Conservation (phyloP, 2,888 invertebrate species). For the Prenolepis imparis region DNA sequence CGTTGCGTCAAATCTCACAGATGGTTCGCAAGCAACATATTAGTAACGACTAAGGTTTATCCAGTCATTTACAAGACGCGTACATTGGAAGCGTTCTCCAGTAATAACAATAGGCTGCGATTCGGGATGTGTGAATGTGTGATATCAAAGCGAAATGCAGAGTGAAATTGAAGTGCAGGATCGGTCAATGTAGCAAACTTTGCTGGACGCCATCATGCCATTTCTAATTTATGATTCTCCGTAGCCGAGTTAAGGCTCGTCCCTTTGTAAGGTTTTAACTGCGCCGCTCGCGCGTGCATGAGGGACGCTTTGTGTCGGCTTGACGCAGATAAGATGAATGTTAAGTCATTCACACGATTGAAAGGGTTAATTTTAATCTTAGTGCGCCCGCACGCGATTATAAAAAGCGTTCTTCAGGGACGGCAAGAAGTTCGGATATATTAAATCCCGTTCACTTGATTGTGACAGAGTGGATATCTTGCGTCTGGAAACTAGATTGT, state of each 20-base stretch:
- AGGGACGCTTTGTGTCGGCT: slow-evolving; percentile 27
- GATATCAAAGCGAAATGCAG: slow-evolving; percentile 66
- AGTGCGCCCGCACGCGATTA: slow-evolving; percentile 47
- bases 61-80: neutral
- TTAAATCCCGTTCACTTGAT: neutral
- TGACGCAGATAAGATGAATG: slow-evolving; percentile 59
- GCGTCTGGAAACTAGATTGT: neutral
- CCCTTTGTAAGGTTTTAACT: slow-evolving; percentile 42
- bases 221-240: slow-evolving; percentile 9
- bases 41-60: neutral
- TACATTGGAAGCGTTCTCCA: slow-evolving; percentile 32
- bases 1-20: neutral
- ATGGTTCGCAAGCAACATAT: neutral
- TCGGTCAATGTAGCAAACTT: slow-evolving; percentile 30
- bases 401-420: slow-evolving; percentile 42
- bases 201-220: slow-evolving; percentile 8
- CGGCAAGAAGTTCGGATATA: slow-evolving; percentile 2
- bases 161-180: slow-evolving; percentile 50
- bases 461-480: neutral
- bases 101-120: slow-evolving; percentile 37
- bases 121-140: slow-evolving; percentile 52
- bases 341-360: slow-evolving; percentile 32
- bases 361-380: slow-evolving; percentile 66
- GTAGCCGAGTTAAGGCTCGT: neutral
- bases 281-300: neutral